These are phyloP conservation scores for Watsonalla binaria DNA, from an alignment of 2,888 invertebrate species.

Conservation along the genomic window DNA sequence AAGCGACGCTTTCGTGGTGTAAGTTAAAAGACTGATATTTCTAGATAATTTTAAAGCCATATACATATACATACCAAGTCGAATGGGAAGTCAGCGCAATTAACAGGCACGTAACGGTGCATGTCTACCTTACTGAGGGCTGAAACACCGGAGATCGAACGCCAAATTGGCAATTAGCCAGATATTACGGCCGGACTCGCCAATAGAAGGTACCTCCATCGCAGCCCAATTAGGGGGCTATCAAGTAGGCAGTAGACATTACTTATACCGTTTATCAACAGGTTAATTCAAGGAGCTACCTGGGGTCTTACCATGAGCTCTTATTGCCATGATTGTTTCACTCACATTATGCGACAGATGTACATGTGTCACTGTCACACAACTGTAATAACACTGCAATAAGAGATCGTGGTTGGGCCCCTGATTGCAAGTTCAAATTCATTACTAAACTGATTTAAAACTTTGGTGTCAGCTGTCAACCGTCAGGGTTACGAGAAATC, in stretches of 20 bases:
- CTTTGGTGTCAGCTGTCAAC: neutral
- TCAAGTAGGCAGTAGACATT: conserved; percentile 18
- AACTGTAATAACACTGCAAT: no score
- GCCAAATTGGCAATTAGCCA: conserved; percentile 67
- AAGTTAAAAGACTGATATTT: no score
- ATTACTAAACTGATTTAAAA: neutral
- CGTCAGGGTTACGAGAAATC: no score
- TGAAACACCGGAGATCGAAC: conserved; percentile 63
- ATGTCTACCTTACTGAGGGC: conserved; percentile 28
- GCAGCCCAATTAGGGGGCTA: conserved; percentile 21
- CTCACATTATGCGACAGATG: no score
- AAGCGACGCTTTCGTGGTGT: no score
- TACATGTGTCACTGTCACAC: no score
- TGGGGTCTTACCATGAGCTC: no score
- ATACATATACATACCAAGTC: neutral
- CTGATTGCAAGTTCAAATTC: no score
- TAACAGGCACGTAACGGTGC: conserved; percentile 39
- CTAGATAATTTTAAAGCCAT: no score
- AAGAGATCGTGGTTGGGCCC: no score
- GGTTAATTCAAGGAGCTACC: conserved; percentile 14
- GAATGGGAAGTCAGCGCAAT: conserved; percentile 35
- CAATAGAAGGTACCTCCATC: conserved; percentile 26
- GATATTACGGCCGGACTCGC: conserved; percentile 43
- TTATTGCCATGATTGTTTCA: no score
- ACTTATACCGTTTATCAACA: conserved; percentile 23